phyloP scores from a whole-genome alignment of 1,140 invertebrate species.

The Homarus americanus region DNA sequence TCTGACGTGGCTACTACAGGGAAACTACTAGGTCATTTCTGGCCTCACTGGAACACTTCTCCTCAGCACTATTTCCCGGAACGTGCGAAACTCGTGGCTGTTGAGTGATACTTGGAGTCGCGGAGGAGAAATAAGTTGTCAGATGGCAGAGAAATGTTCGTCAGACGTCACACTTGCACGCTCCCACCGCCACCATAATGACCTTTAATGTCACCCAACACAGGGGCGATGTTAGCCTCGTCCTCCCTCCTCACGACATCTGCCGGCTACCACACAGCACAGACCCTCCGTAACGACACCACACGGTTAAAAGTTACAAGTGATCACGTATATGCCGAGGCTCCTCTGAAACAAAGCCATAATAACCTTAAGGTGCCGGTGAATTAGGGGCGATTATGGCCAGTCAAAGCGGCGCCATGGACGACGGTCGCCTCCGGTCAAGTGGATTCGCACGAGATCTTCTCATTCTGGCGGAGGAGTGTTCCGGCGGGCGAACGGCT shows the following conservation, averaged over 20 bases:
- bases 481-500: conserved; percentile 54
- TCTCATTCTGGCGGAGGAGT: conserved; percentile 61
- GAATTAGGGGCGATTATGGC: conserved; percentile 58
- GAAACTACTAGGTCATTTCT: neutral
- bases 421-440: conserved; percentile 60
- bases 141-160: conserved; percentile 68
- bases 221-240: conserved; percentile 29
- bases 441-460: conserved; percentile 70
- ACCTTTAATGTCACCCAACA: neutral
- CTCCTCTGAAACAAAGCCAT: conserved; percentile 1
- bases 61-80: conserved; percentile 38
- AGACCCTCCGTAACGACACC: conserved; percentile 44
- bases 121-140: conserved; percentile 63
- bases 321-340: conserved; percentile 29
- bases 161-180: conserved; percentile 60
- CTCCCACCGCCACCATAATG: conserved; percentile 13
- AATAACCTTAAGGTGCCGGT: conserved; percentile 36
- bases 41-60: neutral
- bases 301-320: conserved; percentile 60
- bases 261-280: neutral
- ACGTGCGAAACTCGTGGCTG: conserved; percentile 45
- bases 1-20: neutral
- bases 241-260: conserved; percentile 49
- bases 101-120: conserved; percentile 41
- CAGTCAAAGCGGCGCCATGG: conserved; percentile 8